Evolutionary conservation across 2,888 invertebrate species (phyloP).

Genomic region (Orthosia cruda): DNA sequence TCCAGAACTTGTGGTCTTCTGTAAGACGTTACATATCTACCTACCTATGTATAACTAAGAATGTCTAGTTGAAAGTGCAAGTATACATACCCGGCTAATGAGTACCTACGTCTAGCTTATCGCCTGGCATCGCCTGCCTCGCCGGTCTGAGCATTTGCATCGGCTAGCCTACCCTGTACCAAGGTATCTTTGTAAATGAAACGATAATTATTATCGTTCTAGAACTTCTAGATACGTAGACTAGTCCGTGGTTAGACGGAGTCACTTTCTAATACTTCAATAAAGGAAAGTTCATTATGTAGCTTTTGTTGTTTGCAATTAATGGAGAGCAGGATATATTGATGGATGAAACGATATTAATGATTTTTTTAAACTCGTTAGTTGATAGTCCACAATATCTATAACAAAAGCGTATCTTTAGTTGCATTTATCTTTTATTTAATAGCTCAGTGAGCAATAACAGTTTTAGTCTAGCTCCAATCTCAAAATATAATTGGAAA

Average conservation of each 20-base stretch:
- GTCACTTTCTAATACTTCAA: constrained; percentile 37
- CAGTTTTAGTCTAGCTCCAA: too few species aligned
- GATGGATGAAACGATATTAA: not conserved
- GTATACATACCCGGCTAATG: constrained; percentile 27
- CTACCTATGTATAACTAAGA: not conserved
- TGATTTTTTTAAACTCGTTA: too few species aligned
- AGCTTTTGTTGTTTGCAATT: constrained; percentile 5
- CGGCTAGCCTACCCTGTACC: constrained; percentile 46
- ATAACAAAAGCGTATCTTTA: too few species aligned
- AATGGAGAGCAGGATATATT: not conserved
- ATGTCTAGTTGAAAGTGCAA: constrained; percentile 59
- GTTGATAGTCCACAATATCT: too few species aligned
- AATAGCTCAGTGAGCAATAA: too few species aligned
- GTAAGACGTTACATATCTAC: not conserved
- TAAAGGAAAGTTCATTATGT: constrained; percentile 34
- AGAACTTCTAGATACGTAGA: not conserved
- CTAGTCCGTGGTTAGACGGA: not conserved
- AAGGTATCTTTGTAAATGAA: constrained; percentile 23
- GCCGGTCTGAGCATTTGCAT: constrained; percentile 46
- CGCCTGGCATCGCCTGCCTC: constrained; percentile 26
- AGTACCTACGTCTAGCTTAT: constrained; percentile 36
- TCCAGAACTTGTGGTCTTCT: not conserved
- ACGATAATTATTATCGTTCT: constrained; percentile 1
- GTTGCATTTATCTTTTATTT: too few species aligned
- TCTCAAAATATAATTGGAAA: too few species aligned